These are phyloP conservation scores for Germaria angustata DNA, from an alignment of 2,888 invertebrate genomes.

Conservation along the genomic window DNA sequence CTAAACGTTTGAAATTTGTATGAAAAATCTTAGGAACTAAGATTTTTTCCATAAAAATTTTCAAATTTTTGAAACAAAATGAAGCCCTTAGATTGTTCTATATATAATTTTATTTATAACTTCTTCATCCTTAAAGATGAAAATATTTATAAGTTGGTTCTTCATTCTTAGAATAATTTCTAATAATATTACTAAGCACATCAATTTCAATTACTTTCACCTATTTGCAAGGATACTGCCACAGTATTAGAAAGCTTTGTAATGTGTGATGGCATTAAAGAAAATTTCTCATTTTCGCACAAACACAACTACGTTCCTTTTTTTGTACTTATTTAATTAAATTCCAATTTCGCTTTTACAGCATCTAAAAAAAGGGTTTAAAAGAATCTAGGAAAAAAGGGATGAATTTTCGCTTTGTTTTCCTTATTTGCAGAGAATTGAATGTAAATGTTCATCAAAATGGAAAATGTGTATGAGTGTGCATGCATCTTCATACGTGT, in stretches of 20 bases:
- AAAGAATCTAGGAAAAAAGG: neutral
- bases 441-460: slow-evolving; percentile 25
- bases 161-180: neutral
- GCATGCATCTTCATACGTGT: slow-evolving; percentile 4
- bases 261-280: neutral
- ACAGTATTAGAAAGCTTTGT: neutral
- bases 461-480: slow-evolving; percentile 3
- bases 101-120: too few relatives aligned
- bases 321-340: slow-evolving; percentile 54
- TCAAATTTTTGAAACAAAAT: too few relatives aligned
- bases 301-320: neutral
- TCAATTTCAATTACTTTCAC: neutral
- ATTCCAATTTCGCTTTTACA: slow-evolving; percentile 38
- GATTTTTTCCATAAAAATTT: too few relatives aligned
- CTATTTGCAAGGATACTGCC: too few relatives aligned
- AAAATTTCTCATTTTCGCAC: neutral
- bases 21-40: too few relatives aligned
- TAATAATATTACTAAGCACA: neutral
- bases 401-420: slow-evolving; percentile 22
- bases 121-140: too few relatives aligned
- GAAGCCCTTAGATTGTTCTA: too few relatives aligned
- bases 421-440: slow-evolving; percentile 14
- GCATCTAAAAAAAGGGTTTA: slow-evolving; percentile 1
- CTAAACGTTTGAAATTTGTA: too few relatives aligned
- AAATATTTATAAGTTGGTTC: too few relatives aligned